Base-by-base conservation (phyloP, 2,888 invertebrate species). In the Octodonta nipae region DNA sequence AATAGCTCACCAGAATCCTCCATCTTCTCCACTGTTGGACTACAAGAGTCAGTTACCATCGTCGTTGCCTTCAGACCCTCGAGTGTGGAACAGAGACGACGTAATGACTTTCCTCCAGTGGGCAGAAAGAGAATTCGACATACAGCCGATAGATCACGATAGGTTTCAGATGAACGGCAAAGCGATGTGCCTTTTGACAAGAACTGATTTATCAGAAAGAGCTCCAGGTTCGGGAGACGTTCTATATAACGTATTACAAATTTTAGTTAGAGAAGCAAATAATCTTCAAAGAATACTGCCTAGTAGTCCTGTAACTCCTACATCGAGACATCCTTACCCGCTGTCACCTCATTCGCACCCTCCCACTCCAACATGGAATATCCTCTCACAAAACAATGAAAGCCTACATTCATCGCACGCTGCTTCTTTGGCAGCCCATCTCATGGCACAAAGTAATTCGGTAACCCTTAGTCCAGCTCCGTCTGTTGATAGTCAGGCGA, bases 141-240 rank as follows among this genome's bases (percentile, higher is more conserved):
- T 91, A 45, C 88, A 88, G 32, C 79, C 82, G 49, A 83, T 92
- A 56, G 88, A 89, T 56, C 78, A 85, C 74, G 88, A 91, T 55
- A 77, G 86, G 64, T 92, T 92, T 61, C 87, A 87, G 67, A 91
- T 92, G 89, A 92, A 92, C 61, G 92, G 91, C 71, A 93, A 93
- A 65, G 93, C 92, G 2, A 66, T 93, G 49, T 89, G 89, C 58
- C 70, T 93, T 28, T 65, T 93, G 42, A 91, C 85, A 28, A 82
- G 91, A 59, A 77, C 76, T 10, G 92, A 93, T 62, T 73, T 93
- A 47, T 83, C 84, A 14, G 89, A 91, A 55, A 71, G 93, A 35
- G 87, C 88, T 47, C 91, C 92, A 0, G 84, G 87, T 12, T 87
- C 88, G 16, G 93, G 93, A 2, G 93, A 93, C 58, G 84, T 93